phyloP scores from a whole-genome alignment of 2,797 vertebrate species.

The Thamnophis elegans region DNA sequence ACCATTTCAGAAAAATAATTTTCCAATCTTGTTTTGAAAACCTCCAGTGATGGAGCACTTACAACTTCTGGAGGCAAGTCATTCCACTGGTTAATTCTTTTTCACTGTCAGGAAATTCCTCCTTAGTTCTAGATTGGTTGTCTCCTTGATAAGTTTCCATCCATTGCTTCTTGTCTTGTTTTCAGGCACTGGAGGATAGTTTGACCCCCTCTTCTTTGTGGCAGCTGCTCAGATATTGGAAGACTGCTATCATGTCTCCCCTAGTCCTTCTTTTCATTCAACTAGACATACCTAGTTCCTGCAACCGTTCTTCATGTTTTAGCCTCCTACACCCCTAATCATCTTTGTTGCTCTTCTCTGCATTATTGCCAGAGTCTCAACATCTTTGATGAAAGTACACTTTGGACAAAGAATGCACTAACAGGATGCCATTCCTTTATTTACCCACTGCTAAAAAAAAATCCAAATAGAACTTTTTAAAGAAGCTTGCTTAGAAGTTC shows the following conservation, averaged over 20 bases:
- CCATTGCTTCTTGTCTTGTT: background rate
- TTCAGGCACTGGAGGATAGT: background rate
- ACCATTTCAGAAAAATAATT: too few species aligned
- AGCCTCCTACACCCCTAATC: fast-evolving
- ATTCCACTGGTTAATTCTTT: too few species aligned
- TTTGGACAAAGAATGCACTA: background rate
- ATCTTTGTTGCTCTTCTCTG: too few species aligned
- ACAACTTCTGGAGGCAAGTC: too few species aligned
- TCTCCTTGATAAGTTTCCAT: background rate
- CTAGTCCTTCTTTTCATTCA: background rate
- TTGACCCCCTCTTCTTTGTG: background rate
- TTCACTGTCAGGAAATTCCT: background rate
- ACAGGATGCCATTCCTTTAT: background rate
- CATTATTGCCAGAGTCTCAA: background rate
- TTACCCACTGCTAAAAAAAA: background rate
- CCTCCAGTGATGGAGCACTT: too few species aligned
- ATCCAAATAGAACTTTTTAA: background rate
- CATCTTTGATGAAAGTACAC: background rate
- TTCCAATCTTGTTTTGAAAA: too few species aligned
- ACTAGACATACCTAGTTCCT: background rate
- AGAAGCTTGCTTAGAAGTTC: background rate
- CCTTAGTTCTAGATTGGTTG: background rate
- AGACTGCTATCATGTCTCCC: background rate
- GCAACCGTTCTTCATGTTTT: background rate
- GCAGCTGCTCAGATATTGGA: background rate